These are phyloP conservation scores for Drosophila murphyi DNA, from an alignment of 1,140 invertebrate genomes.

Conservation along the genomic window DNA sequence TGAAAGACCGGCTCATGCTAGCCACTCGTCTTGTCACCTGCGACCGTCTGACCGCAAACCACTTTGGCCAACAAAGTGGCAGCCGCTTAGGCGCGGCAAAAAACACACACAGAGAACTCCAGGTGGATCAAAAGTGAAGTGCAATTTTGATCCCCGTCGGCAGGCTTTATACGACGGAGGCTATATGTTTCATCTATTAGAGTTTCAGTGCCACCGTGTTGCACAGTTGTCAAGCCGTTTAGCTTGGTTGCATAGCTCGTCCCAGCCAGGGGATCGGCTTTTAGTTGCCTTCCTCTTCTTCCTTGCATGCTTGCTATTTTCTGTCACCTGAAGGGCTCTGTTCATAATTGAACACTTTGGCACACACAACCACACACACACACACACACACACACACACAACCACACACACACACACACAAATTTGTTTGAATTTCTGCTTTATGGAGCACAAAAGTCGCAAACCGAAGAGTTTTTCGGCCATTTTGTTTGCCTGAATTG, in stretches of 20 bases:
- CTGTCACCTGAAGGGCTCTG: slow-evolving; percentile 42
- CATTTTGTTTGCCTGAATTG: slow-evolving; percentile 25
- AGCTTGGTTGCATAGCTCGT: slow-evolving; percentile 33
- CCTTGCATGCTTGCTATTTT: slow-evolving; percentile 35
- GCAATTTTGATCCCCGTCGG: slow-evolving; percentile 54
- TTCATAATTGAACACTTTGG: slow-evolving; percentile 79
- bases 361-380: slow-evolving; percentile 44
- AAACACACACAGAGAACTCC: slow-evolving; percentile 23
- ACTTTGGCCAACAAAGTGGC: slow-evolving; percentile 45
- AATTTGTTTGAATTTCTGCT: slow-evolving; percentile 75
- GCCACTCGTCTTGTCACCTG: not conserved
- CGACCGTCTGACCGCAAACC: slow-evolving; percentile 15
- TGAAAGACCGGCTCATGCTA: slow-evolving; percentile 24
- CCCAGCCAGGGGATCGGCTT: slow-evolving; percentile 53
- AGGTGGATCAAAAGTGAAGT: slow-evolving; percentile 41
- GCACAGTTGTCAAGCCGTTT: slow-evolving; percentile 8
- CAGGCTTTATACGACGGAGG: slow-evolving; percentile 39
- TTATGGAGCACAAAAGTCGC: slow-evolving; percentile 16
- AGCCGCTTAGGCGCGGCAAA: slow-evolving; percentile 57
- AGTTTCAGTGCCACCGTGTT: slow-evolving; percentile 14
- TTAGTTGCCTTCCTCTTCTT: slow-evolving; percentile 24
- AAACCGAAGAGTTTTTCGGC: slow-evolving; percentile 32
- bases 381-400: slow-evolving; percentile 49
- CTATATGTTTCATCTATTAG: slow-evolving; percentile 39
- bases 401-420: slow-evolving; percentile 52